Evolutionary conservation across 2,113 vertebrate genomes (phyloP).

Genomic region (Corythoichthys intestinalis): DNA sequence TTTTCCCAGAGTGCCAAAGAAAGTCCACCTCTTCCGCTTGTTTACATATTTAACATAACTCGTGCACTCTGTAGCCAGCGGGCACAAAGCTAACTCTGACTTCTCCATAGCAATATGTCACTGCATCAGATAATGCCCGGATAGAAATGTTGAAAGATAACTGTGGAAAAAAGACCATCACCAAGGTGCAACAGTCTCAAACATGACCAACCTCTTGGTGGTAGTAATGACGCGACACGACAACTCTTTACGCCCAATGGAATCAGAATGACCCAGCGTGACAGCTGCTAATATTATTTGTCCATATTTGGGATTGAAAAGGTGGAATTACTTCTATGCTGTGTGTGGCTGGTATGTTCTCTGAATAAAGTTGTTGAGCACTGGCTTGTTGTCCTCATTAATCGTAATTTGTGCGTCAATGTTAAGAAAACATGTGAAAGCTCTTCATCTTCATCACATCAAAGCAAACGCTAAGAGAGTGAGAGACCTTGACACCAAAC

Average conservation of each 20-base stretch:
- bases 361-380: too few relatives aligned
- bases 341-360: neutral
- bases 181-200: neutral
- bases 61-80: conserved; percentile 5
- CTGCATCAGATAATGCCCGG: neutral
- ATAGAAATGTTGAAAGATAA: neutral
- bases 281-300: too few relatives aligned
- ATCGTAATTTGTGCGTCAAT: too few relatives aligned
- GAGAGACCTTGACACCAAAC: too few relatives aligned
- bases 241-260: too few relatives aligned
- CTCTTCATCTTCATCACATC: too few relatives aligned
- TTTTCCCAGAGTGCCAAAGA: conserved; percentile 17
- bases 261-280: too few relatives aligned
- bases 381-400: neutral
- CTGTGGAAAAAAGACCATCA: neutral
- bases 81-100: neutral
- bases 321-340: neutral
- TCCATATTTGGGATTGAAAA: neutral
- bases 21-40: conserved; percentile 19
- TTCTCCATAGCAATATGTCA: neutral
- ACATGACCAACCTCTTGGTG: neutral
- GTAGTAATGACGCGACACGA: too few relatives aligned
- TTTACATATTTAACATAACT: conserved; percentile 61
- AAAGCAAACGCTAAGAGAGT: too few relatives aligned
- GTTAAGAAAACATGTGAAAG: too few relatives aligned